phyloP scores from a whole-genome alignment of 2,797 vertebrate species.

The Anableps anableps region DNA sequence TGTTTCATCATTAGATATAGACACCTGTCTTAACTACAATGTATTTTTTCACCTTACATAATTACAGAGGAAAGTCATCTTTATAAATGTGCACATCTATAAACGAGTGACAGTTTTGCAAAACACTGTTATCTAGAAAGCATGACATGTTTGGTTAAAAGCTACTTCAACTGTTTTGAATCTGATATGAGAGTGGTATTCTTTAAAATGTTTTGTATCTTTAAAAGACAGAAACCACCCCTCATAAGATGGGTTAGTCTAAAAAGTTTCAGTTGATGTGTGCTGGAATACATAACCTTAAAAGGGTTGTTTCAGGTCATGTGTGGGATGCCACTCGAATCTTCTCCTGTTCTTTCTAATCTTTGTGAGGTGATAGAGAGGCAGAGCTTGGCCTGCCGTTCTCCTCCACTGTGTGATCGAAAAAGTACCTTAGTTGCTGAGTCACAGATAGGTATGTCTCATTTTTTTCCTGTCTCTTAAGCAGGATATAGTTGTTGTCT shows the following conservation, averaged over 20 bases:
- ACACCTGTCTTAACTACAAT: neutral
- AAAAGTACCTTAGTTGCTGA: conserved; percentile 91
- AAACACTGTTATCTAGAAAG: neutral
- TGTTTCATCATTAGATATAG: neutral
- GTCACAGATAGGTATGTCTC: conserved; percentile 90
- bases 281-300: conserved; percentile 43
- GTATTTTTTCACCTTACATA: no score
- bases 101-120: neutral
- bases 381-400: conserved; percentile 91
- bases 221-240: conserved; percentile 14
- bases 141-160: neutral
- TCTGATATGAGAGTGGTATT: neutral
- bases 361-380: conserved; percentile 90
- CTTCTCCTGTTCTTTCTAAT: conserved; percentile 66
- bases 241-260: neutral
- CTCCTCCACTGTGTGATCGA: conserved; percentile 92
- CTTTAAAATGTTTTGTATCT: conserved; percentile 1
- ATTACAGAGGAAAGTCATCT: neutral
- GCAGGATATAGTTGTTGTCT: neutral
- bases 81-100: neutral
- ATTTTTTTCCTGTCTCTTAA: neutral
- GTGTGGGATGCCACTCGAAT: conserved; percentile 66
- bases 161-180: neutral
- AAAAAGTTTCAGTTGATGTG: conserved; percentile 16
- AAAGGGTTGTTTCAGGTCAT: conserved; percentile 50